phyloP scores from a whole-genome alignment of 2,113 vertebrate species.

The Pseudopipra pipra region DNA sequence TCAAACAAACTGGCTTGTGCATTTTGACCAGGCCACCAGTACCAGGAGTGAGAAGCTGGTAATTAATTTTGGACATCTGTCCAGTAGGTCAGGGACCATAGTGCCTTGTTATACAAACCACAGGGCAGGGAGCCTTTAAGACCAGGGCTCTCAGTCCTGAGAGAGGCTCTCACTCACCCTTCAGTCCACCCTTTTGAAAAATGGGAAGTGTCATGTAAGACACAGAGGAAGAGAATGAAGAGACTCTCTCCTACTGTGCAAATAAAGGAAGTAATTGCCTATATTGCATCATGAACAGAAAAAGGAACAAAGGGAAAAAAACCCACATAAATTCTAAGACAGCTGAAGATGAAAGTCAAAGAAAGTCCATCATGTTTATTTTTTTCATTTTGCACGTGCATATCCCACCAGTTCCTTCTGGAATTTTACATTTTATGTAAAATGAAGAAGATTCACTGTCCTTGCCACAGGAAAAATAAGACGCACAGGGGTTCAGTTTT shows the following conservation, averaged over 20 bases:
- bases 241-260: not conserved
- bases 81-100: not conserved
- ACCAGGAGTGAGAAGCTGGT: not conserved
- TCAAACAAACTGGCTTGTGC: not conserved
- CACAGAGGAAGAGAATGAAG: not conserved
- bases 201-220: not conserved
- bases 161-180: not conserved
- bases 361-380: not conserved
- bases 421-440: not conserved
- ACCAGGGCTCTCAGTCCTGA: not conserved
- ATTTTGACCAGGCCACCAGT: not conserved
- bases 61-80: not conserved
- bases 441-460: not conserved
- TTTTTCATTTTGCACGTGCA: not conserved
- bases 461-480: not conserved
- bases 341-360: not conserved
- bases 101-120: not conserved
- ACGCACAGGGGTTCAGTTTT: not conserved
- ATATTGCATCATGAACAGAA: not conserved
- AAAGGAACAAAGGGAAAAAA: not conserved
- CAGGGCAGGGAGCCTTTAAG: not conserved
- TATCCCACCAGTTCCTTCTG: not conserved
- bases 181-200: not conserved
- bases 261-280: slow-evolving; percentile 46
- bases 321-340: not conserved